These are phyloP conservation scores for Eurytoma californica DNA, from an alignment of 2,888 invertebrate species.

Conservation along the genomic window DNA sequence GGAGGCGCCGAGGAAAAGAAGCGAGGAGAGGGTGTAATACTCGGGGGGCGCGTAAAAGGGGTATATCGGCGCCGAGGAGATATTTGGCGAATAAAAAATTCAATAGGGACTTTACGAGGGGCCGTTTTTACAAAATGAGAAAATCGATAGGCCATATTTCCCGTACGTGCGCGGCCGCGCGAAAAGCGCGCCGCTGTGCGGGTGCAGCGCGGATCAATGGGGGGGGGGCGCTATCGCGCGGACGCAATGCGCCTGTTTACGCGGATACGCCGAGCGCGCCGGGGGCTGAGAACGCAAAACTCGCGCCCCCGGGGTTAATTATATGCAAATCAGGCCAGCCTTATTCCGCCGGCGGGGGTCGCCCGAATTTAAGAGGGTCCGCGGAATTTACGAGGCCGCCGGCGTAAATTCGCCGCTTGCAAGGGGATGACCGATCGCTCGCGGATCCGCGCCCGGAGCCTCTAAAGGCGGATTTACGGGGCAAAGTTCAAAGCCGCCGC, in stretches of 20 bases:
- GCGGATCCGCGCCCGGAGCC: neutral
- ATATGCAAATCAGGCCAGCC: slow-evolving; percentile 57
- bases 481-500: no score
- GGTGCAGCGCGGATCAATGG: slow-evolving; percentile 16
- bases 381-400: slow-evolving; percentile 3
- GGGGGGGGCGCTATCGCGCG: no score
- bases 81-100: slow-evolving; percentile 49
- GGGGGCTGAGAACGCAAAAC: neutral
- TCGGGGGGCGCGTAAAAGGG: no score
- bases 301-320: slow-evolving; percentile 51
- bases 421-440: slow-evolving; percentile 7
- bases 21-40: no score
- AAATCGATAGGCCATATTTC: slow-evolving; percentile 47
- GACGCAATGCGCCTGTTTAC: neutral
- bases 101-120: slow-evolving; percentile 41
- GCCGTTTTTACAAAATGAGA: slow-evolving; percentile 43
- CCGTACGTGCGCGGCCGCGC: neutral
- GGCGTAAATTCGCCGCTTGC: neutral
- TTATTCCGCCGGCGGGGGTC: slow-evolving; percentile 38
- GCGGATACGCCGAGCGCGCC: slow-evolving; percentile 29
- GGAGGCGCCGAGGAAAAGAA: no score
- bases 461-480: neutral
- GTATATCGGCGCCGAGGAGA: slow-evolving; percentile 35
- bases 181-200: neutral
- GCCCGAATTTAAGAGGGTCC: neutral